phyloP scores from a whole-genome alignment of 2,113 vertebrate species.

The Herpailurus yagouaroundi region DNA sequence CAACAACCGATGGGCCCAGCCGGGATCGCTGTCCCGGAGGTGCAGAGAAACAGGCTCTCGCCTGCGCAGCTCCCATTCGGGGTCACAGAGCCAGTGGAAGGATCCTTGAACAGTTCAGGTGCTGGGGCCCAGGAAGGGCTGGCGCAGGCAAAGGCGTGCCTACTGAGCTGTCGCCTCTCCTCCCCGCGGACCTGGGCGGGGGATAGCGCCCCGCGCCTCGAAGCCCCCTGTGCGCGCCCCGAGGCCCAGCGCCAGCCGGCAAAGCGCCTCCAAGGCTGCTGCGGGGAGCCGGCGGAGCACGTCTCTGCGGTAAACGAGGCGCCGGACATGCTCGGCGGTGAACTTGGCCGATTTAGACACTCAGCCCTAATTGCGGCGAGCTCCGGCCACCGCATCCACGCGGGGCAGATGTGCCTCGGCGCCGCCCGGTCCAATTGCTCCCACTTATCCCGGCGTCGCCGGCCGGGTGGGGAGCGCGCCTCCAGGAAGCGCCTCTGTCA shows the following conservation, averaged over 20 bases:
- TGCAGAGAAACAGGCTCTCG: neutral
- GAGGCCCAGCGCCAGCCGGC: neutral
- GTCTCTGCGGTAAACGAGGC: constrained; percentile 75
- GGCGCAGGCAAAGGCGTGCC: fast-evolving
- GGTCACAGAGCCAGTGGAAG: neutral
- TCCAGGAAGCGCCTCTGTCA: constrained; percentile 78
- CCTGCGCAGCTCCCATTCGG: neutral
- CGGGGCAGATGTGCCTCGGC: constrained; percentile 86
- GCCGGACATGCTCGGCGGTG: constrained; percentile 91
- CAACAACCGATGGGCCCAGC: fast-evolving
- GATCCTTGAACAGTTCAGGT: too few species aligned
- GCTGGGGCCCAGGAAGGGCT: neutral
- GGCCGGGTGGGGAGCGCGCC: constrained; percentile 82
- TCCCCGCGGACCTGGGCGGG: neutral
- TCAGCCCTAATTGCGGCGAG: constrained; percentile 92
- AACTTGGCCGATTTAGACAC: constrained; percentile 92
- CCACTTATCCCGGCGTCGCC: constrained; percentile 85
- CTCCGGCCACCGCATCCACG: constrained; percentile 87
- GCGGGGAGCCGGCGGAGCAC: constrained; percentile 64
- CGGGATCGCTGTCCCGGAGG: neutral
- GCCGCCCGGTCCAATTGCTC: constrained; percentile 88
- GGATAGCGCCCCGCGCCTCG: fast-evolving
- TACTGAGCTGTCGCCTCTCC: fast-evolving
- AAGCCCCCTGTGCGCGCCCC: fast-evolving
- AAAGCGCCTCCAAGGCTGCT: neutral